Percentiles rank a stretch among this genome's conserved stretches.
Conservation (phyloP, 2,797 vertebrate species). For the Cheirogaleus major region DNA sequence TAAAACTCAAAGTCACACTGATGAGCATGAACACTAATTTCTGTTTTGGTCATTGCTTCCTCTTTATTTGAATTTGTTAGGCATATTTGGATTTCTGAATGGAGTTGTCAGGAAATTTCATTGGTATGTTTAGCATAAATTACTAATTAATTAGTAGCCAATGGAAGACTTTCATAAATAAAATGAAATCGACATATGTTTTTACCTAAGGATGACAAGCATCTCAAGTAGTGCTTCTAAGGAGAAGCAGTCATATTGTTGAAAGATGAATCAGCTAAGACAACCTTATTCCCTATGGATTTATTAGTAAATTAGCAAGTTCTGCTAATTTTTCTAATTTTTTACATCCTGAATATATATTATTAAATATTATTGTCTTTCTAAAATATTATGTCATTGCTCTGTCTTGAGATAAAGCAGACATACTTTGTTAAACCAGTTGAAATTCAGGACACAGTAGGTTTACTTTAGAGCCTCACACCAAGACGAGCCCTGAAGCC, state of each 20-base stretch:
- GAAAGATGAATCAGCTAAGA: background rate
- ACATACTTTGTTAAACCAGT: background rate
- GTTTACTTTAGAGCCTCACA: background rate
- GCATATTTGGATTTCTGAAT: slow-evolving; percentile 33
- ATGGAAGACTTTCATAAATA: slow-evolving; percentile 2
- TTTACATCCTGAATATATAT: background rate
- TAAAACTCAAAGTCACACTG: background rate
- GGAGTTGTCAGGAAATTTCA: background rate
- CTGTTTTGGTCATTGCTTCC: background rate
- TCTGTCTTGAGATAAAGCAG: background rate
- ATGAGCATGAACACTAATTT: background rate
- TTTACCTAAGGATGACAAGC: background rate
- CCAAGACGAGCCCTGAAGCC: background rate
- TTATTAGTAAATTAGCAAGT: slow-evolving; percentile 28
- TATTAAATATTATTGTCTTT: background rate
- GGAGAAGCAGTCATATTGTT: background rate
- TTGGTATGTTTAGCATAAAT: slow-evolving; percentile 12
- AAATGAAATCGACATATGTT: background rate
- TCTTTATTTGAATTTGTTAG: background rate
- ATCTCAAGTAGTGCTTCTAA: background rate
- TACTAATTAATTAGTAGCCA: background rate
- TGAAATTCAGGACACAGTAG: background rate
- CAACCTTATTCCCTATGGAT: background rate
- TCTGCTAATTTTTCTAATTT: background rate
- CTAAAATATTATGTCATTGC: background rate